A percentile compares a stretch with the other conserved stretches of the same genome.
These are phyloP conservation scores for Bombus vancouverensis DNA, from an alignment of 1,140 invertebrate species.

Conservation along the genomic window DNA sequence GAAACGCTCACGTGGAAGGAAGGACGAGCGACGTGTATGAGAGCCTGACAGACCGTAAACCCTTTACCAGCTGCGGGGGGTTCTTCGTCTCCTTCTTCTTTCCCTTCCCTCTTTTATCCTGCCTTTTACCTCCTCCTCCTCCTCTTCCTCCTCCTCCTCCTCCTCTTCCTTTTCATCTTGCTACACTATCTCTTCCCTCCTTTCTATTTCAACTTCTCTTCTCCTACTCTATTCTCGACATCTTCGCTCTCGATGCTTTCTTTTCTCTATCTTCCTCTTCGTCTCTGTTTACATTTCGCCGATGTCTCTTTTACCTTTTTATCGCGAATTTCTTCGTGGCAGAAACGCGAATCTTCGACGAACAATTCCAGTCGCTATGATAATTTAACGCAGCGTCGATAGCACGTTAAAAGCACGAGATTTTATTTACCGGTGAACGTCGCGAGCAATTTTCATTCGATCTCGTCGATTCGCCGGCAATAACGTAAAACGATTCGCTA, in stretches of 20 bases:
- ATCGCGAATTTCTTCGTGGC: neutral
- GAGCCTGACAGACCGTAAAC: conserved; percentile 77
- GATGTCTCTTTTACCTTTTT: neutral
- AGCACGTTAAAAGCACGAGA: too few relatives aligned
- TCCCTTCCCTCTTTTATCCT: conserved; percentile 54
- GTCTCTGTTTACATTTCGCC: neutral
- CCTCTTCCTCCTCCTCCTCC: neutral
- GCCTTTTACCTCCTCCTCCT: conserved; percentile 44
- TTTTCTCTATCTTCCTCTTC: neutral
- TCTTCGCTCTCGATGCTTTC: too few relatives aligned
- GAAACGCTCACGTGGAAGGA: conserved; percentile 78
- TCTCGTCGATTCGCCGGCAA: too few relatives aligned
- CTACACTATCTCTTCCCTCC: neutral
- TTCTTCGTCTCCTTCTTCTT: conserved; percentile 55
- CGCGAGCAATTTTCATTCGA: too few relatives aligned
- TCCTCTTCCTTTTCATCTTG: neutral
- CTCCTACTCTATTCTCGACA: neutral
- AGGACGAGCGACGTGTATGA: conserved; percentile 75
- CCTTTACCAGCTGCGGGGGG: conserved; percentile 79
- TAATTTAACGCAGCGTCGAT: too few relatives aligned
- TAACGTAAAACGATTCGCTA: too few relatives aligned
- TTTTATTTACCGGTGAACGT: too few relatives aligned
- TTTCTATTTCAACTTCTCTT: neutral
- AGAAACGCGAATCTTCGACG: too few relatives aligned
- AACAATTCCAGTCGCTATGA: too few relatives aligned